phyloP scores from a whole-genome alignment of 2,797 vertebrate genomes.

The Macrochelys suwanniensis region DNA sequence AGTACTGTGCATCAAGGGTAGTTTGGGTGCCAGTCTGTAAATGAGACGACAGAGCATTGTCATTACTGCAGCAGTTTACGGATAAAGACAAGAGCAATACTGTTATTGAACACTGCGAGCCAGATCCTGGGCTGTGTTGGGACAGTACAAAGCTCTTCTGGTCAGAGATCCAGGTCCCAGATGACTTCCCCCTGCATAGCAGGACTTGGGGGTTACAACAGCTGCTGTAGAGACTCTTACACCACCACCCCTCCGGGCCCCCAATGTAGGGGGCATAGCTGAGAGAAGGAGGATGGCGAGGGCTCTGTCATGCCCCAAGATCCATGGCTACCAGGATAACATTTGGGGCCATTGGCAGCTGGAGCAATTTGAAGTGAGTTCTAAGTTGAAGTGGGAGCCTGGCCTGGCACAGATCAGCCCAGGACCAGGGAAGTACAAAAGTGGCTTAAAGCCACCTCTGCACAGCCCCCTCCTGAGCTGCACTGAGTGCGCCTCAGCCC shows the following conservation, averaged over 20 bases:
- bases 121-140: not conserved
- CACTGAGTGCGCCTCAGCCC: not conserved
- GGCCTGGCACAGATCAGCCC: not conserved
- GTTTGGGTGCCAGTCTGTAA: not conserved
- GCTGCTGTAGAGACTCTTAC: not conserved
- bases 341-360: not conserved
- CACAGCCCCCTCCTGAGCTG: not conserved
- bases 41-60: not conserved
- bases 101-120: not conserved
- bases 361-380: not conserved
- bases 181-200: not conserved
- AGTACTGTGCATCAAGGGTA: not conserved
- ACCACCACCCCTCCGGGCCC: rapidly evolving
- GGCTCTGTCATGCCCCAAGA: not conserved
- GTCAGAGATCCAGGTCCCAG: not conserved
- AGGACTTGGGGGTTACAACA: not conserved
- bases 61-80: not conserved
- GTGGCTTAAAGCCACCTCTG: not conserved
- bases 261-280: rapidly evolving
- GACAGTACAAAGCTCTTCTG: not conserved
- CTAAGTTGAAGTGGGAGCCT: not conserved
- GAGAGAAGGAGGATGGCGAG: rapidly evolving
- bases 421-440: rapidly evolving
- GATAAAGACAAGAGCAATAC: not conserved
- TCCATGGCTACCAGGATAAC: not conserved